A percentile compares a stretch with the other conserved stretches of the same genome.
These are phyloP conservation scores for Phataginus tricuspis DNA, from an alignment of 2,797 vertebrate genomes.

Conservation along the genomic window DNA sequence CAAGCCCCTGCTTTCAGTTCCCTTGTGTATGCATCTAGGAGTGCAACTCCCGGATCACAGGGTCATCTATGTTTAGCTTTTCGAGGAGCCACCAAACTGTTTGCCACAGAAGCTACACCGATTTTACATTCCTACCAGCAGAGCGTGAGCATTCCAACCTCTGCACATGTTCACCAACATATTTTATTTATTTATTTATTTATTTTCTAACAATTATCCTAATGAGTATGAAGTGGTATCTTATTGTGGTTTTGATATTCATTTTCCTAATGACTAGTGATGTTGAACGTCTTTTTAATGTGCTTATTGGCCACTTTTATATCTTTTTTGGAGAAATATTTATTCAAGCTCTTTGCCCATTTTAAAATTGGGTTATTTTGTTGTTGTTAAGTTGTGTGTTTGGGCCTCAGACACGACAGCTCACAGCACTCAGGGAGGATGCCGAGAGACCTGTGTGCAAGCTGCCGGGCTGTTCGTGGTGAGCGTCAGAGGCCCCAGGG, in stretches of 20 bases:
- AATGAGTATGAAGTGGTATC: background rate
- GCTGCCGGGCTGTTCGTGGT: background rate
- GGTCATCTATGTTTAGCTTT: background rate
- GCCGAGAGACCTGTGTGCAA: background rate
- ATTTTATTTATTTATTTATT: background rate
- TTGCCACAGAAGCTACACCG: background rate
- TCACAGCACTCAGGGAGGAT: background rate
- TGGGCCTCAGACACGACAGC: background rate
- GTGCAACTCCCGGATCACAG: background rate
- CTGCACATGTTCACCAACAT: background rate
- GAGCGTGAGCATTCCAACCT: background rate
- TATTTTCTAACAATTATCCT: background rate
- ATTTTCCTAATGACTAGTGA: background rate
- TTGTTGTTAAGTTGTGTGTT: slow-evolving; percentile 7
- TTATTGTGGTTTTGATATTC: background rate
- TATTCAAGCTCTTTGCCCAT: background rate
- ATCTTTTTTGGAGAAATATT: background rate
- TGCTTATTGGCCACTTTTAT: background rate
- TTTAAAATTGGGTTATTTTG: background rate
- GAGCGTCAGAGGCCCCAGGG: background rate
- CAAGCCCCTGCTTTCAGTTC: background rate
- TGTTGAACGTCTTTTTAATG: background rate
- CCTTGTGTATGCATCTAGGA: background rate
- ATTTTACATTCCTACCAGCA: background rate
- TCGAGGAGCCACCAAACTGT: background rate